Percentiles rank a stretch among this genome's conserved stretches.
phyloP scores from a whole-genome alignment of 2,888 invertebrate genomes.

The Graphium colonna region DNA sequence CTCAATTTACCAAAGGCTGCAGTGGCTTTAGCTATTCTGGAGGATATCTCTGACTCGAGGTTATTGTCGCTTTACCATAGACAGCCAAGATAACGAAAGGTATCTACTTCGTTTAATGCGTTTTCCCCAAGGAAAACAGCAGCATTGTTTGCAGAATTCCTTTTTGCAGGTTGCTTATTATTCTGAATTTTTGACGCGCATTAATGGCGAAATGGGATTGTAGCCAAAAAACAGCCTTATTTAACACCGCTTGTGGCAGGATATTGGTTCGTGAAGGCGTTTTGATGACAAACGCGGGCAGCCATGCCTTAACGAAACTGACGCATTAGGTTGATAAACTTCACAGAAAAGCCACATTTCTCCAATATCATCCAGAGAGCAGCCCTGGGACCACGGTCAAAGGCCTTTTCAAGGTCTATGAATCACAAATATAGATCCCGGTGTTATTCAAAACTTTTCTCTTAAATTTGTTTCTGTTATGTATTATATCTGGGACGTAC shows the following conservation, averaged over 20 bases:
- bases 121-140: no score
- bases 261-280: background rate
- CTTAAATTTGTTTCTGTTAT: conserved; percentile 18
- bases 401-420: conserved; percentile 2
- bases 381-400: background rate
- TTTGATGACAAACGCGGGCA: conserved; percentile 17
- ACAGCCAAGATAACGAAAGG: no score
- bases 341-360: conserved; percentile 1
- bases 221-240: conserved; percentile 23
- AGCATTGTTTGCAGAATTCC: conserved; percentile 4
- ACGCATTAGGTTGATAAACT: background rate
- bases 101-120: no score
- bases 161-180: no score
- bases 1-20: no score
- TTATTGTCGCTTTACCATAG: no score
- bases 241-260: conserved; percentile 12
- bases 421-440: background rate
- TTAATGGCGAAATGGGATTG: conserved; percentile 24
- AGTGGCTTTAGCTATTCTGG: no score
- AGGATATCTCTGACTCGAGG: no score
- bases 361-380: conserved; percentile 1
- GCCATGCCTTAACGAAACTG: conserved; percentile 6
- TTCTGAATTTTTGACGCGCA: no score
- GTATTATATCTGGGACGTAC: no score
- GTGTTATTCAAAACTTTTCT: conserved; percentile 19